Evolutionary conservation across 1,140 invertebrate species (phyloP).

Genomic region (Copidosoma floridanum): DNA sequence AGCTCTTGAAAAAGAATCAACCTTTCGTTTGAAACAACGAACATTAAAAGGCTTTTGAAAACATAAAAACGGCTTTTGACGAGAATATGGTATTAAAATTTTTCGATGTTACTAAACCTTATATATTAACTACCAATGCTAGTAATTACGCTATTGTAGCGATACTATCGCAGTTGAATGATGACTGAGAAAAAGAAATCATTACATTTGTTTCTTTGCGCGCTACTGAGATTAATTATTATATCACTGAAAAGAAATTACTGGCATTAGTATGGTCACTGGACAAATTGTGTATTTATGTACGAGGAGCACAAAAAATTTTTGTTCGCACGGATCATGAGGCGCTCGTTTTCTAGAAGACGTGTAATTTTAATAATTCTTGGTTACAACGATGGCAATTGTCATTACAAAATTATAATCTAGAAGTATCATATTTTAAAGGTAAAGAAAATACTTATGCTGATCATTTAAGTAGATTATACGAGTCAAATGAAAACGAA

Average conservation of each 20-base stretch:
- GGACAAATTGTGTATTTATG: background rate
- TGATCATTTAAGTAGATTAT: background rate
- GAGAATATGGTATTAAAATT: slow-evolving; percentile 33
- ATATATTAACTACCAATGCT: slow-evolving; percentile 41
- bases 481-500: too few relatives aligned
- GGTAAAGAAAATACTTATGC: background rate
- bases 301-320: background rate
- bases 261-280: background rate
- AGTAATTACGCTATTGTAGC: slow-evolving; percentile 34
- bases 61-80: background rate
- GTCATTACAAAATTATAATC: background rate
- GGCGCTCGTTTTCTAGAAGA: background rate
- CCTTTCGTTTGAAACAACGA: too few relatives aligned
- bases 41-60: background rate
- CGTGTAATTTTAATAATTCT: background rate
- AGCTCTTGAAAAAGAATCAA: too few relatives aligned
- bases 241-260: background rate
- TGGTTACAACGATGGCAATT: background rate
- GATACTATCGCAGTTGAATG: slow-evolving; percentile 18
- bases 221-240: background rate
- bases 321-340: background rate
- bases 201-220: background rate
- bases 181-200: too few relatives aligned
- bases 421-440: background rate
- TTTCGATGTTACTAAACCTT: slow-evolving; percentile 33